Evolutionary conservation across 1,140 invertebrate genomes (phyloP), one percentile per base, ranked within the genome.

Genomic region (Formica selysi): DNA sequence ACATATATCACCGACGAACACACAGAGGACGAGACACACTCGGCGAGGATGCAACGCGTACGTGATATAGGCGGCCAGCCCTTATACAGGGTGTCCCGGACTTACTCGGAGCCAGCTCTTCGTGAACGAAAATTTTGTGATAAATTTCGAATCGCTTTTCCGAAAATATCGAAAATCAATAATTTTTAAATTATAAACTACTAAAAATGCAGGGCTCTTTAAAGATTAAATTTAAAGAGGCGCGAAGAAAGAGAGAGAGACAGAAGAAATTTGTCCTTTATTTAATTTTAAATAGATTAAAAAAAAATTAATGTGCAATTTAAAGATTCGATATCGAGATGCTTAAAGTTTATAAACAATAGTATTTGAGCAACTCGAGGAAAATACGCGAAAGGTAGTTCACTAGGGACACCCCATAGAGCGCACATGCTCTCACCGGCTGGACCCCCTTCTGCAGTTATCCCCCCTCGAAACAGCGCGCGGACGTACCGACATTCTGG

Each of bases 1-100:
- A 91, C 90, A 94, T 94, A 93, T 93, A 94, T 93, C 92, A 93
- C 92, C 32, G 48, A 80, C 81, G 81, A 92, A 93, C 92, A 92
- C 86, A 71, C 68, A 61, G 79, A 83, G 68, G 54, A 83, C 79
- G 79, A 71, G 79, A 74, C 67, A 62, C 61, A 57, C 32, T 64
- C 64, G 62, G 13, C 65, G 81, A 76, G 80, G 74, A 89, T 51
- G 41, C 57, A 78, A 73, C 76, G 73, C 61, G 16, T 64, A 79
- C 78, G 54, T 57, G 79, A 19, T 48, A 41, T 70, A 48, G 68
- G n/a, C 68, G 54, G 29, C 79, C 38, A 83, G 67, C 68, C 79
- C 68, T 7, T 61, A 26, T 44, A 83, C 26, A 61, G 68, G 79
- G 79, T 83, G 79, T 73, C 38, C 68, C 54, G 7, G 62, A 68